These are phyloP conservation scores for Hypsibius dujardini DNA, from an alignment of 1,140 invertebrate genomes.

Conservation along the genomic window DNA sequence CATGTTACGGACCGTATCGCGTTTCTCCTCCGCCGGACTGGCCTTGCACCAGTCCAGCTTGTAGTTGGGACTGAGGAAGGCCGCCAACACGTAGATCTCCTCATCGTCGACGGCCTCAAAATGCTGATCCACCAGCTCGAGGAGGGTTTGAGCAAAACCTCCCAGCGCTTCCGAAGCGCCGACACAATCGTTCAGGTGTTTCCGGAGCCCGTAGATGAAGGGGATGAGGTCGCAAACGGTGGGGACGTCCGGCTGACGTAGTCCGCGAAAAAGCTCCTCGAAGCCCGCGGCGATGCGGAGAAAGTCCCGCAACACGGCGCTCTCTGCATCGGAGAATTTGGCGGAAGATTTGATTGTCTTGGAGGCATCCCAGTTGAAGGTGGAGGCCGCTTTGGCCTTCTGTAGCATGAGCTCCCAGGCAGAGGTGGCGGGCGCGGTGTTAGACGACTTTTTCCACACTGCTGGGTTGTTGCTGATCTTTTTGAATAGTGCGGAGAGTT, in stretches of 20 bases:
- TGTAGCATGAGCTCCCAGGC: neutral
- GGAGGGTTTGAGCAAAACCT: neutral
- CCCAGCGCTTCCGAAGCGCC: neutral
- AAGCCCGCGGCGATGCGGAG: neutral
- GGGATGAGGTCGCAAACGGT: neutral
- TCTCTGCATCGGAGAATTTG: neutral
- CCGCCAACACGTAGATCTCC: neutral
- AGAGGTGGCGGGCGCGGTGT: neutral
- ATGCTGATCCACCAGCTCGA: neutral
- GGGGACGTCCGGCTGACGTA: neutral
- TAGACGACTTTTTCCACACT: neutral
- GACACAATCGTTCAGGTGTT: neutral
- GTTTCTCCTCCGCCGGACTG: neutral
- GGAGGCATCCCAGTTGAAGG: neutral
- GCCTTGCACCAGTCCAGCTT: neutral
- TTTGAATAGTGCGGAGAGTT: neutral
- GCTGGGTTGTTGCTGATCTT: conserved; percentile 4
- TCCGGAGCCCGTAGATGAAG: neutral
- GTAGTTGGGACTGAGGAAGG: neutral
- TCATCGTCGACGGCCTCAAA: conserved; percentile 1
- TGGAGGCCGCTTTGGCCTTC: conserved; percentile 2
- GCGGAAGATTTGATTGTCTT: neutral
- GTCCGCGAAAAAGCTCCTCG: neutral
- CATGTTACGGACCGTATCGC: neutral
- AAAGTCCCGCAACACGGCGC: neutral